These are phyloP conservation scores for Sialia sialis DNA, from an alignment of 2,113 vertebrate species.

Conservation along the genomic window DNA sequence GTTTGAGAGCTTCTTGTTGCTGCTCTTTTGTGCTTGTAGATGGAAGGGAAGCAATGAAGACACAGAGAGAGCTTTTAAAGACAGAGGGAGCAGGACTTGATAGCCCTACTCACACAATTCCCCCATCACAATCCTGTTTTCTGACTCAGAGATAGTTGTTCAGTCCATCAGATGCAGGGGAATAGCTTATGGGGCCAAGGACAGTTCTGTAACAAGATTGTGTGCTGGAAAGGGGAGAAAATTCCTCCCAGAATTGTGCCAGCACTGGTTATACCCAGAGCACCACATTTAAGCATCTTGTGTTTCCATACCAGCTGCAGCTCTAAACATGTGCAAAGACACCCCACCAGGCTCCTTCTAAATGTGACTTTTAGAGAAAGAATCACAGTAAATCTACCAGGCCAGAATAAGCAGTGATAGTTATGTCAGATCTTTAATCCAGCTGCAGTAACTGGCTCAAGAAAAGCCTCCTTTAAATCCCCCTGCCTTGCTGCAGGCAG, in stretches of 20 bases:
- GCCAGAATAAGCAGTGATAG: background rate
- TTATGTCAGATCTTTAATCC: constrained; percentile 19
- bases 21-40: background rate
- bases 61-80: background rate
- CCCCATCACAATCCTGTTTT: background rate
- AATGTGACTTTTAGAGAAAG: background rate
- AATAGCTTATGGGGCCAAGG: background rate
- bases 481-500: background rate
- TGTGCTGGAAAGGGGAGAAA: background rate
- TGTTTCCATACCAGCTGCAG: background rate
- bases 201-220: background rate
- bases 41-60: background rate
- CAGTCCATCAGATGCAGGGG: background rate
- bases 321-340: background rate
- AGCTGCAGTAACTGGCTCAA: background rate
- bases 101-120: background rate
- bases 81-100: background rate
- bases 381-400: background rate
- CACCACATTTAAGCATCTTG: accelerated
- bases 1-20: background rate
- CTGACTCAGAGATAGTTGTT: background rate
- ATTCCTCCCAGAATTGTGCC: background rate
- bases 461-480: background rate
- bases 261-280: background rate
- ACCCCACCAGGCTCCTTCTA: background rate